Evolutionary conservation across 2,888 invertebrate genomes (phyloP), one percentile per base, ranked within the genome.

Genomic region (Myopa testacea): DNA sequence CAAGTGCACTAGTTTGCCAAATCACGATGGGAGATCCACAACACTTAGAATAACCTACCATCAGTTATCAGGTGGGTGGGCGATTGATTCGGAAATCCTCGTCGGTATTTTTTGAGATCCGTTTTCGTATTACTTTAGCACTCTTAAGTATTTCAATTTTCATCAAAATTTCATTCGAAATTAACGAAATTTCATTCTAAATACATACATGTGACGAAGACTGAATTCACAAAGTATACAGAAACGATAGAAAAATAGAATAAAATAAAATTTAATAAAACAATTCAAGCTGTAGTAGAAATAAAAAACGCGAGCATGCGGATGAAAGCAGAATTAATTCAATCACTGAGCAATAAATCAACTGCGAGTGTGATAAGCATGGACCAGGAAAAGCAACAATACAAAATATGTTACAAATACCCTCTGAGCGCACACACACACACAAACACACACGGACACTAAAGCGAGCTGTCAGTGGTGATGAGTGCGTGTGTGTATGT

Each of bases 341-440:
- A 77, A 77, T 77, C 77, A 74, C 62, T 40, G 16, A 34, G 77
- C 69, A 74, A 77, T 77, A 77, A 77, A 77, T 77, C 77, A 77
- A 73, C 37, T 71, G 77, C 69, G 45, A 77, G 77, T 77, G 77
- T 68, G 77, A 77, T 73, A 67, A 76, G 26, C 74, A 74, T 74
- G 65, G 63, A 70, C 52, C 52, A 72, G 63, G 34, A 65, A 65
- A 10, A 70, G 52, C 19, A 50, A 50, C 63, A 76, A 50, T 65
- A 71, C 52, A 37, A 71, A n/a, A 12, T 45, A 26, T 69, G 26
- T 26, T 45, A 26, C 50, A 50, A 69, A 69, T 26, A 45, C 45
- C 69, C 50, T 50, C n/a, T n/a, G 45, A 45, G 45, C 70, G 19
- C 65, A 7, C 60, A 71, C 71, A 45, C 2, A 26, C 77, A 75